These are phyloP conservation scores for Sorex fumeus DNA, from an alignment of 2,113 vertebrate genomes.

Conservation along the genomic window DNA sequence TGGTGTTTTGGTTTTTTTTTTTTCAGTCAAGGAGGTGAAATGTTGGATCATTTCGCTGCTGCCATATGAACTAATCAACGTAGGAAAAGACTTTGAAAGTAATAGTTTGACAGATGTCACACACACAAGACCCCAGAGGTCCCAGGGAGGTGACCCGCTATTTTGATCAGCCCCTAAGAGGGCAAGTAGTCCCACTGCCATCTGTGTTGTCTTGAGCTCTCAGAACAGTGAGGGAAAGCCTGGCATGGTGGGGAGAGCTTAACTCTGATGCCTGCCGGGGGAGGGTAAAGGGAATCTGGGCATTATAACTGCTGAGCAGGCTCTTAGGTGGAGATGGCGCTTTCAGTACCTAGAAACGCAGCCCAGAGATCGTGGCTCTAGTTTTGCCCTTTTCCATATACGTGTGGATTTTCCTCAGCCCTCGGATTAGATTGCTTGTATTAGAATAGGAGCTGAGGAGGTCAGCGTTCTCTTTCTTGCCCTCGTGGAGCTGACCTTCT, in stretches of 20 bases:
- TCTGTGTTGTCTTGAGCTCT: neutral
- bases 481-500: neutral
- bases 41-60: neutral
- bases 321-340: neutral
- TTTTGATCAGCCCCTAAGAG: neutral
- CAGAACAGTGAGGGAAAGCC: neutral
- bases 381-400: neutral
- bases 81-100: neutral
- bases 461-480: neutral
- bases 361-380: neutral
- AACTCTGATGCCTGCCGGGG: neutral
- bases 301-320: neutral
- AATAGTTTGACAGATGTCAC: neutral
- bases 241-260: neutral
- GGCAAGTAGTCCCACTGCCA: neutral
- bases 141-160: neutral
- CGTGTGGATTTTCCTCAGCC: neutral
- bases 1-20: constrained; percentile 51
- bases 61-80: neutral
- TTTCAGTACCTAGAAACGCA: neutral
- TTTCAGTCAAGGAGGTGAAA: constrained; percentile 14
- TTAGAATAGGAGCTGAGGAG: neutral
- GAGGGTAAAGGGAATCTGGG: rapidly evolving
- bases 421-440: neutral
- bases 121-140: neutral